Evolutionary conservation across 2,888 invertebrate genomes (phyloP).

Genomic region (Oscheius sp.): DNA sequence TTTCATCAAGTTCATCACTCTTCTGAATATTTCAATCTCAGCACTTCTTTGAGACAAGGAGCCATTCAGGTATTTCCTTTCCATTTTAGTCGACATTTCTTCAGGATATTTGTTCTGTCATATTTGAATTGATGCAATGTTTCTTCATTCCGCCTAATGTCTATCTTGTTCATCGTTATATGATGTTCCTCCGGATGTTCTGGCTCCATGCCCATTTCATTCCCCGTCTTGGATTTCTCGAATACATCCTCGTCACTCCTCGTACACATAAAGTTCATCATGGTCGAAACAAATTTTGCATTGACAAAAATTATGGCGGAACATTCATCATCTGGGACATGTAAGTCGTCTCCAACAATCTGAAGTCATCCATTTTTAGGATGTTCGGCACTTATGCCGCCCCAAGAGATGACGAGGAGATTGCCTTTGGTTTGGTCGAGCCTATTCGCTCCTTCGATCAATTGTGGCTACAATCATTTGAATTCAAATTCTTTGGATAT

Average conservation of each 20-base stretch:
- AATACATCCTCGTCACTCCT: slow-evolving; percentile 87
- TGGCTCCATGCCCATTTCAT: slow-evolving; percentile 88
- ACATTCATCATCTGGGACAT: slow-evolving; percentile 84
- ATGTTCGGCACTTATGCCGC: slow-evolving; percentile 78
- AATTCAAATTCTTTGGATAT: slow-evolving; percentile 80
- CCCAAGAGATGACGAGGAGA: slow-evolving; percentile 81
- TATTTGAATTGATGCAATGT: slow-evolving; percentile 77
- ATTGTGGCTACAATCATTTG: slow-evolving; percentile 79
- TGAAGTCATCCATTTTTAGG: background rate
- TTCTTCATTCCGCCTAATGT: slow-evolving; percentile 81
- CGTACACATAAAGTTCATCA: slow-evolving; percentile 83
- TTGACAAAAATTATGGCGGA: slow-evolving; percentile 80
- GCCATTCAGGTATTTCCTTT: slow-evolving; percentile 69
- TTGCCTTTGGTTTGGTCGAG: slow-evolving; percentile 81
- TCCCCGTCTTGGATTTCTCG: slow-evolving; percentile 84
- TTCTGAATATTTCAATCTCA: slow-evolving; percentile 87
- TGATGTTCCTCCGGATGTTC: slow-evolving; percentile 89
- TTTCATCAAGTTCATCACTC: slow-evolving; percentile 90
- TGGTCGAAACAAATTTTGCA: slow-evolving; percentile 85
- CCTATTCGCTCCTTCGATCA: slow-evolving; percentile 55
- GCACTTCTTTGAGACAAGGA: slow-evolving; percentile 85
- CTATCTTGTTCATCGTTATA: slow-evolving; percentile 85
- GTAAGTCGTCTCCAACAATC: too few relatives aligned
- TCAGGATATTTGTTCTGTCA: slow-evolving; percentile 17
- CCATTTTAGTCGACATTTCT: background rate